Base-by-base conservation (phyloP, 2,797 vertebrate genomes). In the Delichon dasypus region DNA sequence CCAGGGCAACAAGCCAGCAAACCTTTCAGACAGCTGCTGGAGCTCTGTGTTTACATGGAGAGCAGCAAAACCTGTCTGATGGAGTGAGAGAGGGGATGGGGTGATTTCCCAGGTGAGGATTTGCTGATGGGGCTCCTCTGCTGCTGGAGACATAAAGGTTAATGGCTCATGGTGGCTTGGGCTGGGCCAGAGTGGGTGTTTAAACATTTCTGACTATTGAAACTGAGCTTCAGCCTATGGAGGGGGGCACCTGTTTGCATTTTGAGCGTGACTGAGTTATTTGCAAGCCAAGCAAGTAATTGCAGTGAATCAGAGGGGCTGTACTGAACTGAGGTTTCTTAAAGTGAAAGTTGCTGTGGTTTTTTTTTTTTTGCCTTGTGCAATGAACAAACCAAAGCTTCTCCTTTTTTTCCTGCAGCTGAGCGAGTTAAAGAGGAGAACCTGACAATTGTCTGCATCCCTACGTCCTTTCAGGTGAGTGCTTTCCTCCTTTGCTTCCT, bases 391-490 rank as follows among this genome's bases (percentile, higher is more conserved):
- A 84, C 16, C 0, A 9, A 54, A 32, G n/a, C 48, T 78, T 89
- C 55, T 92, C 20, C 26, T 92, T 95, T 78, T 78, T 94, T 66
- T 40, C 40, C 88, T 97, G 20, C 97, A 99, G 99, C 99, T 22
- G 99, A 99, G 92, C 94, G 98, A 89, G 99, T 99, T 29, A 98
- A 98, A 44, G 96, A 99, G 78, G 99, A 99, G 96, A 99, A 99
- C 55, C 98, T 99, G 95, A 98, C 98, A 68, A 97, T 99, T 4
- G 97, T 99, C 88, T 99, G 99, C 72, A 98, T 99, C 53, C 99
- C 99, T 25, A 99, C 99, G 0, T 99, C 99, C 66, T 99, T 99
- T 96, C 99, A 99, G 99, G 99, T 99, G 66, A 81, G 71, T 0
- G 2, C 29, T 76, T 66, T 57, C 54, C 51, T 65, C 29, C 66